Evolutionary conservation across 2,113 vertebrate species (phyloP), one percentile per base, ranked within the genome.

Genomic region (Salvelinus alpinus): DNA sequence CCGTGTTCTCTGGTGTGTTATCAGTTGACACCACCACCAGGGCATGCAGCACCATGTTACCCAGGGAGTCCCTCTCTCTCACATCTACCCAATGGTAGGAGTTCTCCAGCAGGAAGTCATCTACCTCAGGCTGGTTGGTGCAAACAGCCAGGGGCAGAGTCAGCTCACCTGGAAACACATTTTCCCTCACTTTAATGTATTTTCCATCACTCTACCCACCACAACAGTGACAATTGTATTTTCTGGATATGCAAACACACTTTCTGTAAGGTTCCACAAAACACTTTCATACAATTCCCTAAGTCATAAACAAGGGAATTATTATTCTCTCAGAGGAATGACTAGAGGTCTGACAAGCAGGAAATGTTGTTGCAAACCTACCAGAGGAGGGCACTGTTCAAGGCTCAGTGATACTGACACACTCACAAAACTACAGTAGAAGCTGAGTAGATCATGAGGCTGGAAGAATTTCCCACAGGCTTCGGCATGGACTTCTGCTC

Each of bases 381-480:
- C 59, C 72, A 64, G 57, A 64, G 11, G 57, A 12, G 18, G 57
- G 57, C 57, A 12, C 57, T 38, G 12, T 13, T 47, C 51, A 54
- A 54, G 51, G 31, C 29, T 9, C 34, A 64, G 34, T 1, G 22
- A 22, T n/a, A 47, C 60, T 71, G 69, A 66, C 27, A 25, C 16
- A 66, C 95, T 91, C 94, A 99, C 97, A 97, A 79, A 99, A 44
- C 38, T 11, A 44, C 38, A 99, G 89, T 99, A 99, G 88, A 99
- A 99, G 80, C 92, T 94, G 25, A 95, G 91, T 25, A 93, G 95
- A 74, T 94, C 89, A 64, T 93, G 94, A 71, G 92, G 95, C 89
- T 95, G 95, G 88, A 99, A 99, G 93, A 99, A 99, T 65, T 91
- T 95, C 14, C 98, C 98, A 1, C 92, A 94, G 85, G 97, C 98